phyloP scores from a whole-genome alignment of 2,113 vertebrate genomes.

The Anseranas semipalmata region DNA sequence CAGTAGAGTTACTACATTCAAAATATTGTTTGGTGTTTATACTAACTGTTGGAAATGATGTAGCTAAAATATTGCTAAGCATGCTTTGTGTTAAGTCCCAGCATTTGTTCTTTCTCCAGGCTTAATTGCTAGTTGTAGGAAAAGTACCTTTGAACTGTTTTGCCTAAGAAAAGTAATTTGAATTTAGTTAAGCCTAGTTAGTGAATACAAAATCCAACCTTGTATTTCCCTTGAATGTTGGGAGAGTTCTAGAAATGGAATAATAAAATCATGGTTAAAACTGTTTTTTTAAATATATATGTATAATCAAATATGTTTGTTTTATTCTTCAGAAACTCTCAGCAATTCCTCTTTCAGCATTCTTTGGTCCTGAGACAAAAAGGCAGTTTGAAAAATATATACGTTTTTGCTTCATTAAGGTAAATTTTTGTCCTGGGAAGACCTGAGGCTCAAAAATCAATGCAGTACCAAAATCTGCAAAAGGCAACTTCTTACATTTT shows the following conservation, averaged over 20 bases:
- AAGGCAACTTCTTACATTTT: neutral
- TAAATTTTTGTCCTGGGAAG: conserved; percentile 67
- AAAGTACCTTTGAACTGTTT: neutral
- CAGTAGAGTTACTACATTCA: neutral
- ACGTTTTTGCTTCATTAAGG: conserved; percentile 97
- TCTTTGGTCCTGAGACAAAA: conserved; percentile 85
- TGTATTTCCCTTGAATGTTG: neutral
- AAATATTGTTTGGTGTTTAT: neutral
- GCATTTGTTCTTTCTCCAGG: neutral
- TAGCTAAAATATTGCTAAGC: neutral
- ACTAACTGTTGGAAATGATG: neutral
- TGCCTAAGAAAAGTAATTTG: neutral
- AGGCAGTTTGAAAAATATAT: conserved; percentile 94
- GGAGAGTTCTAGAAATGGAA: neutral
- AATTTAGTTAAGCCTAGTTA: neutral
- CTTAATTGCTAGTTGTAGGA: neutral
- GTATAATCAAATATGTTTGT: neutral
- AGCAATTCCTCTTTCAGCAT: conserved; percentile 92
- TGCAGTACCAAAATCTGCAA: neutral
- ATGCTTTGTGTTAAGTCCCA: neutral
- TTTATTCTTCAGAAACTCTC: conserved; percentile 87
- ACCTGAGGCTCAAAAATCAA: neutral
- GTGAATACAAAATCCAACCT: neutral
- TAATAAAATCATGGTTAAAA: neutral
- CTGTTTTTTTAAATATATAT: neutral